Evolutionary conservation across 2,797 vertebrate species (phyloP).

Genomic region (Aeoliscus strigatus): DNA sequence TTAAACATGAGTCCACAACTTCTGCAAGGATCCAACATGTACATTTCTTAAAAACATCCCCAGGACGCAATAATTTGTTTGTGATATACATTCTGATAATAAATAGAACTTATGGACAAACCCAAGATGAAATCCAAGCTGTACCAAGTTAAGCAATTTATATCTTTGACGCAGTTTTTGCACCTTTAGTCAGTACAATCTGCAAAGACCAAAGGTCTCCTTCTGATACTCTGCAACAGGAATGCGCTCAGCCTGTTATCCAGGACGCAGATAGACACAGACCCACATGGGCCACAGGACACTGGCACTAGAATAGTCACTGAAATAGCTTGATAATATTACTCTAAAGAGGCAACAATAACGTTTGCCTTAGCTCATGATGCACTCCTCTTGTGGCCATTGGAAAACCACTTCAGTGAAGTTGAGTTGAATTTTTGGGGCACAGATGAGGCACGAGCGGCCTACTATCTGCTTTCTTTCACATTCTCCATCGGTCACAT

Average conservation of each 20-base stretch:
- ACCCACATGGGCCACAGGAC: slow-evolving; percentile 21
- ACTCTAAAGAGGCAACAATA: slow-evolving; percentile 44
- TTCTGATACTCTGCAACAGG: slow-evolving; percentile 27
- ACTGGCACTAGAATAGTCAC: slow-evolving; percentile 43
- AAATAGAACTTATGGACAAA: too few species aligned
- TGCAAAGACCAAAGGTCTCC: slow-evolving; percentile 33
- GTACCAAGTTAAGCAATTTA: too few species aligned
- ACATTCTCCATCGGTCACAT: not conserved
- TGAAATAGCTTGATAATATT: slow-evolving; percentile 50
- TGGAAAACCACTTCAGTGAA: slow-evolving; percentile 32
- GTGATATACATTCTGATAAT: too few species aligned
- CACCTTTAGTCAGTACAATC: slow-evolving; percentile 12
- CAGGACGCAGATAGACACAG: slow-evolving; percentile 44
- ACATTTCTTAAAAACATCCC: too few species aligned
- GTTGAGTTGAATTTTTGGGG: too few species aligned
- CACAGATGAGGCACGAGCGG: too few species aligned
- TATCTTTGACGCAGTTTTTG: slow-evolving; percentile 14
- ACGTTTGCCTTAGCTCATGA: slow-evolving; percentile 48
- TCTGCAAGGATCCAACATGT: too few species aligned
- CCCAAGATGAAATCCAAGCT: not conserved
- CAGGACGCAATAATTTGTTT: too few species aligned
- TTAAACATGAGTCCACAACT: too few species aligned
- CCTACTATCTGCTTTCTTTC: too few species aligned
- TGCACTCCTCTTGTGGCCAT: slow-evolving; percentile 35
- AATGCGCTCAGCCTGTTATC: slow-evolving; percentile 50